Conservation (phyloP, 2,797 vertebrate species). For the Semotilus atromaculatus region DNA sequence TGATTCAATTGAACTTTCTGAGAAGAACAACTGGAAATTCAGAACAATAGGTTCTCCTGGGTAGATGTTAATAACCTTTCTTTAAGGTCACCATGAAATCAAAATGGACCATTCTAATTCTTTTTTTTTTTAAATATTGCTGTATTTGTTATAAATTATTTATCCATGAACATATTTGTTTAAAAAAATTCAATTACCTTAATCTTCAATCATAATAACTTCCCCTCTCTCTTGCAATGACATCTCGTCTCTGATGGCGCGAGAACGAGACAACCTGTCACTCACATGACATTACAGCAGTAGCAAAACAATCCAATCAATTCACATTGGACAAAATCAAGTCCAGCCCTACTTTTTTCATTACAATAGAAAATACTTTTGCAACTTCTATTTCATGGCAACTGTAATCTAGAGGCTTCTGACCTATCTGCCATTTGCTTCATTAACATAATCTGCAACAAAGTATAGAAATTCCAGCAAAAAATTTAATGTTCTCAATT, state of each 20-base stretch:
- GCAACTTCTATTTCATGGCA: no score
- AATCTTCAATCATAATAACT: not conserved
- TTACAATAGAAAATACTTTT: no score
- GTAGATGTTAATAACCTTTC: not conserved
- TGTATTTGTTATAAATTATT: not conserved
- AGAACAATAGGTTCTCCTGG: not conserved
- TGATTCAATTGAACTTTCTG: slow-evolving; percentile 15
- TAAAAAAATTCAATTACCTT: no score
- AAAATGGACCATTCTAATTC: not conserved
- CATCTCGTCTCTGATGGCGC: not conserved
- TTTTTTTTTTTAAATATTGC: not conserved
- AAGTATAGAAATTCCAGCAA: not conserved
- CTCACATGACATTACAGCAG: not conserved
- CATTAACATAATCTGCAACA: not conserved
- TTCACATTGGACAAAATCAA: no score
- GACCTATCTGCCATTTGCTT: not conserved
- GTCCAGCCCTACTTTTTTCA: no score
- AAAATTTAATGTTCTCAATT: not conserved
- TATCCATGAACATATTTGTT: not conserved
- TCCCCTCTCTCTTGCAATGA: not conserved
- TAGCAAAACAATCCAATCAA: not conserved
- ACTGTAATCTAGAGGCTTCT: not conserved
- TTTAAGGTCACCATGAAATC: not conserved
- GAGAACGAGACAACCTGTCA: not conserved
- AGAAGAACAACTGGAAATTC: slow-evolving; percentile 29